Evolutionary conservation across 2,113 vertebrate species (phyloP), one percentile per base, ranked within the genome.

Genomic region (Nycticorax nycticorax): DNA sequence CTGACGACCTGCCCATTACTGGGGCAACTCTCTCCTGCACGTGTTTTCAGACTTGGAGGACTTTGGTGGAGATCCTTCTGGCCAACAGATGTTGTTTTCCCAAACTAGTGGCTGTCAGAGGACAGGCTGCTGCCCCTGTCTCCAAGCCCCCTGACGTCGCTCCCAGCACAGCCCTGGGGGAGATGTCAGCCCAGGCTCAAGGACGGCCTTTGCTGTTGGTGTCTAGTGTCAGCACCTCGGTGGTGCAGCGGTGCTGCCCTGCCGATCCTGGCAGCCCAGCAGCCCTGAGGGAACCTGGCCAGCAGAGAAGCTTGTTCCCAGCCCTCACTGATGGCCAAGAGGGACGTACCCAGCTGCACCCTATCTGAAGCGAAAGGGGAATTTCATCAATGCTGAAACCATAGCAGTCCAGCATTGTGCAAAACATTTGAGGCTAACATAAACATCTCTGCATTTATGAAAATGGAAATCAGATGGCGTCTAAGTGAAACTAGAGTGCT

Each of bases 201-300:
- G 50, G 72, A 35, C 14, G 9, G 26, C 23, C 28, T 92, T 88
- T 79, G 35, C 30, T 60, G 11, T 47, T 2, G 3, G 11, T 24
- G 19, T 37, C 6, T 1, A 27, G 19, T 13, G 20, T n/a, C 73
- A 48, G 41, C 55, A 23, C 17, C 16, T 39, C 1, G 0, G 12
- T 19, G n/a, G 43, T 50, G 63, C 1, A 1, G 37, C 32, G 9
- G 43, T 56, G 23, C 55, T 94, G 50, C 16, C 64, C 81, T 85
- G 69, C 15, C 63, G 35, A 8, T 37, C 32, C 35, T 67, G 55
- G 26, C 48, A 95, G 32, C 62, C 28, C 5, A 4, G 47, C 37
- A 88, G 39, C 8, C 33, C 27, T 26, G 6, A 59, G 24, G n/a
- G 23, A 89, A 43, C 37, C 19, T 80, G 77, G 6, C 11, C 81